Conservation (phyloP, 2,797 vertebrate species). For the Melanotaenia parkinsoni region DNA sequence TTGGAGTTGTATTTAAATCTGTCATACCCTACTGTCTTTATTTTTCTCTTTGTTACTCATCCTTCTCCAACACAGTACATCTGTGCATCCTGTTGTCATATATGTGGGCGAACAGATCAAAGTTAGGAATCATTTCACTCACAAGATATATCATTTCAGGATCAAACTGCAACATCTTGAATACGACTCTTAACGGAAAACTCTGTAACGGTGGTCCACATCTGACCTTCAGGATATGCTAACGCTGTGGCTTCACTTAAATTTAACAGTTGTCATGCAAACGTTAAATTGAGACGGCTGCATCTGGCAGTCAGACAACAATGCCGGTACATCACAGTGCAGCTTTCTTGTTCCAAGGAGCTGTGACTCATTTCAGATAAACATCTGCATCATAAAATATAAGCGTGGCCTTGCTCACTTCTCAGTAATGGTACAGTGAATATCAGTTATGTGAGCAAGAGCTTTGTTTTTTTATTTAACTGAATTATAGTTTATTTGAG, state of each 20-base stretch:
- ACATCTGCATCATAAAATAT: slow-evolving; percentile 84
- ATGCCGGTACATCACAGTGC: slow-evolving; percentile 74
- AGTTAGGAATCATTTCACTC: slow-evolving; percentile 35
- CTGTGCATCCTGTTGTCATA: slow-evolving; percentile 26
- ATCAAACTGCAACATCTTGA: slow-evolving; percentile 64
- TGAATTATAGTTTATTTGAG: slow-evolving; percentile 71
- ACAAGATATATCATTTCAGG: slow-evolving; percentile 54
- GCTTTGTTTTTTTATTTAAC: slow-evolving; percentile 31
- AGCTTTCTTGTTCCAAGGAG: slow-evolving; percentile 58
- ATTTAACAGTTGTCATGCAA: slow-evolving; percentile 80
- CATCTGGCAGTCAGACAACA: slow-evolving; percentile 80
- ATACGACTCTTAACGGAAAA: slow-evolving; percentile 45
- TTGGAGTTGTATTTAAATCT: background rate
- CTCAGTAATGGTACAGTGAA: slow-evolving; percentile 75
- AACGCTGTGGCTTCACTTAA: slow-evolving; percentile 61
- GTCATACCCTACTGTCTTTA: background rate
- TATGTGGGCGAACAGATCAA: slow-evolving; percentile 7
- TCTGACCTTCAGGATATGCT: slow-evolving; percentile 75
- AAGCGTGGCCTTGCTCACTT: slow-evolving; percentile 72
- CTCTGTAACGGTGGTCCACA: slow-evolving; percentile 43
- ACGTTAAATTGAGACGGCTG: slow-evolving; percentile 72
- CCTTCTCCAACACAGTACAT: slow-evolving; percentile 14
- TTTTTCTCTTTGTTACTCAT: slow-evolving; percentile 22
- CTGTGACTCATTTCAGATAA: slow-evolving; percentile 84
- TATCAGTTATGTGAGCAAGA: slow-evolving; percentile 77